phyloP scores from a whole-genome alignment of 2,113 vertebrate species.

The Xiphorhynchus elegans region DNA sequence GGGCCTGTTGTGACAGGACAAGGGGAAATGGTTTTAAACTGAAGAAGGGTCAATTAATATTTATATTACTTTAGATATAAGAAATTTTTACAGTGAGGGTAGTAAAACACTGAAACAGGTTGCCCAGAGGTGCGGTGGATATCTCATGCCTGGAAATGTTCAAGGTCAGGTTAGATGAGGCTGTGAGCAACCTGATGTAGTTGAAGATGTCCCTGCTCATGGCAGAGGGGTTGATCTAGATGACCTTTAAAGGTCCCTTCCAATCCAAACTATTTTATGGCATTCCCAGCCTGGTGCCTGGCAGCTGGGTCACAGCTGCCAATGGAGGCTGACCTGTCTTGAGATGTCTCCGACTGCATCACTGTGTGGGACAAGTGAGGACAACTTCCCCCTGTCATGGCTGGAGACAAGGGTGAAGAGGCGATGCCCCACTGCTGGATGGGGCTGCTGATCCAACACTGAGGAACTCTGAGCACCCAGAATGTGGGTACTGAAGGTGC shows the following conservation, averaged over 20 bases:
- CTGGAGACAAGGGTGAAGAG: background rate
- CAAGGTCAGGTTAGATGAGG: background rate
- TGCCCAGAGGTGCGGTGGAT: background rate
- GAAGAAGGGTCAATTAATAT: background rate
- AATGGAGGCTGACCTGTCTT: background rate
- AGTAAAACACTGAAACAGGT: background rate
- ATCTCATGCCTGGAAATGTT: background rate
- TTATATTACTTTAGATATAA: background rate
- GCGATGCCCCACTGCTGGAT: background rate
- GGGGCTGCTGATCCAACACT: background rate
- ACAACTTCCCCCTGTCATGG: accelerated
- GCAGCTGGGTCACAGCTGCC: background rate
- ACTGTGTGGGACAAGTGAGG: background rate
- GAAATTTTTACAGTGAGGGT: background rate
- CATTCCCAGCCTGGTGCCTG: background rate
- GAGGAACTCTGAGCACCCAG: background rate
- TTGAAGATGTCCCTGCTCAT: background rate
- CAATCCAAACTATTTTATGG: background rate
- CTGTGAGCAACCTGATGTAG: background rate
- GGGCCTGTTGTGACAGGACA: background rate
- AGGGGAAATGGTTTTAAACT: background rate
- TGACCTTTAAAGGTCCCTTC: background rate
- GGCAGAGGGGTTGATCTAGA: background rate
- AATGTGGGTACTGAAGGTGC: background rate
- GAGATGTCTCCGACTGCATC: background rate